Conservation (phyloP, 2,888 invertebrate species). For the Archips xylosteana region DNA sequence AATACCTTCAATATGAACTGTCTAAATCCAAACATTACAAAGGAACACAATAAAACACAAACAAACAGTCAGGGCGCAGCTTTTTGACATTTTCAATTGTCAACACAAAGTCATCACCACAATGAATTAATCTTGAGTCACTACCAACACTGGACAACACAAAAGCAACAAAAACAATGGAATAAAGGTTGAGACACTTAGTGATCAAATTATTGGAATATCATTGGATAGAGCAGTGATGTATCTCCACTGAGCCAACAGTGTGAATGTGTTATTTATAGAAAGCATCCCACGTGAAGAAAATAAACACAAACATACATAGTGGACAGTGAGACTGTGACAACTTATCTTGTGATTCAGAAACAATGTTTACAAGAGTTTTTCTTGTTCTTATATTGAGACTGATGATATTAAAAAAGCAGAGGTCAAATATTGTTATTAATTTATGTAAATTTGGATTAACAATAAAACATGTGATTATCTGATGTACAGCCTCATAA, state of each 20-base stretch:
- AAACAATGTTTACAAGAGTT: background rate
- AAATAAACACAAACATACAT: constrained; percentile 60
- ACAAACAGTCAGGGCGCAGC: constrained; percentile 43
- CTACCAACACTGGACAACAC: constrained; percentile 43
- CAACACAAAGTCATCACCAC: constrained; percentile 47
- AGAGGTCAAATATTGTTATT: background rate
- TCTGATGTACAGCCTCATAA: too few species aligned
- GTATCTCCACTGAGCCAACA: constrained; percentile 45
- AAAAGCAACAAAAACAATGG: constrained; percentile 43
- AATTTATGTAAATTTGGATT: background rate
- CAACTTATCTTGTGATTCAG: constrained; percentile 16
- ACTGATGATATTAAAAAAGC: background rate
- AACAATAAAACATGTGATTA: background rate
- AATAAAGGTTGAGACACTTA: constrained; percentile 35
- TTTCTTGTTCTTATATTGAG: background rate
- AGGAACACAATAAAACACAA: constrained; percentile 50
- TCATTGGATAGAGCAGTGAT: constrained; percentile 29
- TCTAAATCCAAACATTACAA: constrained; percentile 70
- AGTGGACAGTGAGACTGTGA: constrained; percentile 17
- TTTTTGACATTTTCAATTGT: constrained; percentile 57
- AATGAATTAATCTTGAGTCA: constrained; percentile 47
- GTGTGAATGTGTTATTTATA: constrained; percentile 75
- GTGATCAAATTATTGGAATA: constrained; percentile 27
- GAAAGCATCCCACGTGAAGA: constrained; percentile 74
- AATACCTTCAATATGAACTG: constrained; percentile 67